Evolutionary conservation across 2,888 invertebrate genomes (phyloP), one percentile per base, ranked within the genome.

Genomic region (Argyra leucocephala): DNA sequence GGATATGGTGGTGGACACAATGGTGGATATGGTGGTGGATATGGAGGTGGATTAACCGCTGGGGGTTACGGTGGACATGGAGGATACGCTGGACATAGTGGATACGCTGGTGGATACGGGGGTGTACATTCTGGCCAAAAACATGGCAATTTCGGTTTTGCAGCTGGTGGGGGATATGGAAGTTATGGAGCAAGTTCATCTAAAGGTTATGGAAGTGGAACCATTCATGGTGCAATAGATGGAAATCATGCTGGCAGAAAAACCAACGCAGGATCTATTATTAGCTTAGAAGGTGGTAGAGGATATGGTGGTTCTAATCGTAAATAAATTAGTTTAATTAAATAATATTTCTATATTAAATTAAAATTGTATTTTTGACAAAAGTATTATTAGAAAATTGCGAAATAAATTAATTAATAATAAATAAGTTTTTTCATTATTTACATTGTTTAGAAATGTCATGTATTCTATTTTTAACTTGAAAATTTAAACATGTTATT

Each of bases 171-270:
- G 3, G 31, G 31, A 31, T 12, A 31, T 6, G 31, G 31, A 10
- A 31, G 31, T 26, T 4, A 7, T 7, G 26, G 4, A 26, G 26
- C 26, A 6, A 26, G 26, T 31, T 31, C 7, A 31, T 31, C 31
- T 4, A 12, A 48, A 12, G 5, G 15, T 22, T 63, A 64, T 21
- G 37, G 59, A 18, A 21, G 36, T 63, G 66, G 63, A 0, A 57
- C 59, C 26, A 58, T 26, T 48, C 23, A 64, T 15, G 63, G 61
- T 22, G 24, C 37, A 18, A 57, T 57, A 15, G 62, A 64, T 37
- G 22, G 22, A 5, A 18, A 22, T 9, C 57, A 57, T 36, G 57
- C 57, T 9, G 63, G 66, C 6, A 24, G 22, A 2, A 61, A 57
- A 3, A 37, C 63, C 12, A 26, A 9, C 9, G 26, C 26, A 6